These are phyloP conservation scores for Odocoileus virginianus DNA, from an alignment of 2,113 vertebrate genomes.

Conservation along the genomic window DNA sequence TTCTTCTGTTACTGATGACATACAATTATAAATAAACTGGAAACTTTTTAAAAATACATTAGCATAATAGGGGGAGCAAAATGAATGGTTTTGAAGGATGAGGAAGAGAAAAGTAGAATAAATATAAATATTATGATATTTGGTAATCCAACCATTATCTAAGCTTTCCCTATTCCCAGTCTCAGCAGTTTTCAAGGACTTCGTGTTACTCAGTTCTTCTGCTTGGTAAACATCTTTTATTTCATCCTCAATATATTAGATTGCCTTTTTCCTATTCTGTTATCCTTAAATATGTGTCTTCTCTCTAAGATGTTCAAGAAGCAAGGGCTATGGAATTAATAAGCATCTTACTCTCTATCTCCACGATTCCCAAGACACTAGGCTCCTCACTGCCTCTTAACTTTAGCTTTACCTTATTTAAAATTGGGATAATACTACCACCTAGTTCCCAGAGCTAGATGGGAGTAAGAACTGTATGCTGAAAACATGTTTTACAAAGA, in stretches of 20 bases:
- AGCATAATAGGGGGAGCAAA: slow-evolving; percentile 40
- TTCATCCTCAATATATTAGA: slow-evolving; percentile 14
- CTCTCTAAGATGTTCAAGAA: slow-evolving; percentile 8
- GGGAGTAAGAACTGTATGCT: slow-evolving; percentile 1
- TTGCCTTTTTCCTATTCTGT: background rate
- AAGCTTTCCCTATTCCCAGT: slow-evolving; percentile 48
- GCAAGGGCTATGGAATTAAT: background rate
- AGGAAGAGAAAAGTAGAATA: slow-evolving; percentile 67
- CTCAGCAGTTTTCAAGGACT: slow-evolving; percentile 70
- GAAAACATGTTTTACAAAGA: background rate
- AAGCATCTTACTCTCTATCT: background rate
- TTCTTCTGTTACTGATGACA: slow-evolving; percentile 24
- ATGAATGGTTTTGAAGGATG: slow-evolving; percentile 67
- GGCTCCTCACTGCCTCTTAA: background rate
- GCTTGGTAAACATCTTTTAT: slow-evolving; percentile 32
- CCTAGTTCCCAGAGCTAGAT: background rate
- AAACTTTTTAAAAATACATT: slow-evolving; percentile 19
- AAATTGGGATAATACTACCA: slow-evolving; percentile 30
- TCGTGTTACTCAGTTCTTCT: slow-evolving; percentile 64
- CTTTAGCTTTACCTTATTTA: slow-evolving; percentile 4
- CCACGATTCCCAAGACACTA: background rate
- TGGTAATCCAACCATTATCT: slow-evolving; percentile 47
- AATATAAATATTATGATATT: slow-evolving; percentile 74
- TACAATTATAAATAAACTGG: slow-evolving; percentile 53
- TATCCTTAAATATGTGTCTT: slow-evolving; percentile 3